A percentile compares a stretch with the other conserved stretches of the same genome.
These are phyloP conservation scores for Cercocebus atys DNA, from an alignment of 2,113 vertebrate species.

Conservation along the genomic window DNA sequence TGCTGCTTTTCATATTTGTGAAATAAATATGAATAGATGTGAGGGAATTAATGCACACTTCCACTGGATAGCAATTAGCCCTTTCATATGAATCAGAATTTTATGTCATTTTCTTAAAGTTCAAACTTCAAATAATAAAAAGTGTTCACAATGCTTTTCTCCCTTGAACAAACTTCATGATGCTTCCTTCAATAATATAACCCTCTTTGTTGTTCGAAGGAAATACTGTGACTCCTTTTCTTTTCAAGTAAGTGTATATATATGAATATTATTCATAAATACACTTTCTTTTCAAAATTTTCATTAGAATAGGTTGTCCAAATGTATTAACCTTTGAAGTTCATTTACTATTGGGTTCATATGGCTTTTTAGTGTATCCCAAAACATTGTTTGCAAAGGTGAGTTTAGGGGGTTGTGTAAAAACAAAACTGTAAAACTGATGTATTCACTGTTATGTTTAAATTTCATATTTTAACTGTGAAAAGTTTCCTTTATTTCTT, in stretches of 20 bases:
- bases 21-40: neutral
- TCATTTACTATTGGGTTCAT: neutral
- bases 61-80: neutral
- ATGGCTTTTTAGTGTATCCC: neutral
- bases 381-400: neutral
- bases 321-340: neutral
- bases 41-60: neutral
- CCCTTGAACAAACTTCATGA: neutral
- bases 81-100: neutral
- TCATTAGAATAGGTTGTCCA: neutral
- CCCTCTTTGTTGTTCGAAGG: neutral
- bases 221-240: neutral
- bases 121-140: neutral
- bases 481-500: neutral
- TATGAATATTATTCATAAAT: neutral
- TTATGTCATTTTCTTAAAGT: neutral
- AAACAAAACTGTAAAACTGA: neutral
- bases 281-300: neutral
- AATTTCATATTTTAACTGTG: neutral
- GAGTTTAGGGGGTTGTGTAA: neutral
- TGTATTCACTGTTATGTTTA: neutral
- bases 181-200: neutral
- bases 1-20: neutral
- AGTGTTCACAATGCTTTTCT: neutral
- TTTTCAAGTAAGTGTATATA: neutral